Percentiles rank a stretch among this genome's conserved stretches.
Conservation (phyloP, 2,888 invertebrate genomes). For the Diplolepis rosae region DNA sequence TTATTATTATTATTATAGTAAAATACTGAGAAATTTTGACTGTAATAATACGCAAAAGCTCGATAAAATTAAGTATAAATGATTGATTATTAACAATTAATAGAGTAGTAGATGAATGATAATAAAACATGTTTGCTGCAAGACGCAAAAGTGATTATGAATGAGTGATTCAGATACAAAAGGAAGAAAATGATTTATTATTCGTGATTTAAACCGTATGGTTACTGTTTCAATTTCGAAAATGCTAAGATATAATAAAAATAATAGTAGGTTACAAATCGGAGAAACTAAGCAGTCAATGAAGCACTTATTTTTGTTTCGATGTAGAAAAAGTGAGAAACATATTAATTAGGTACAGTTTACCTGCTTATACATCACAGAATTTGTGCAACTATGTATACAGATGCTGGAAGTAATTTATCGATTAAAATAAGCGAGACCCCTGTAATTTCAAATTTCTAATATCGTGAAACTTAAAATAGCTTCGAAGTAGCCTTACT, state of each 20-base stretch:
- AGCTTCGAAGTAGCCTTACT: slow-evolving; percentile 5
- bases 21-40: slow-evolving; percentile 36
- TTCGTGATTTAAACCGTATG: slow-evolving; percentile 12
- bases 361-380: slow-evolving; percentile 10
- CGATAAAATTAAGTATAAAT: slow-evolving; percentile 50
- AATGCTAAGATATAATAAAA: slow-evolving; percentile 54
- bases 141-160: slow-evolving; percentile 53
- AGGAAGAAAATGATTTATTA: slow-evolving; percentile 35
- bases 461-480: background rate
- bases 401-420: slow-evolving; percentile 34
- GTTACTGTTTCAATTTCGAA: slow-evolving; percentile 52
- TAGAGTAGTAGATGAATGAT: slow-evolving; percentile 63
- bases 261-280: slow-evolving; percentile 39
- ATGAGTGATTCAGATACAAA: slow-evolving; percentile 52
- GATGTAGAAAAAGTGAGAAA: background rate
- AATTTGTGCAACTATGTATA: slow-evolving; percentile 18
- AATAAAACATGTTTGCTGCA: slow-evolving; percentile 57
- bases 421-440: slow-evolving; percentile 4
- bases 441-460: background rate
- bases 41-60: slow-evolving; percentile 30
- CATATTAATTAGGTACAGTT: background rate
- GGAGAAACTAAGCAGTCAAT: slow-evolving; percentile 29
- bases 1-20: slow-evolving; percentile 46
- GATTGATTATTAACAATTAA: slow-evolving; percentile 54
- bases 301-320: slow-evolving; percentile 27